These are phyloP conservation scores for Melieria picta DNA, from an alignment of 2,888 invertebrate genomes.

Conservation along the genomic window DNA sequence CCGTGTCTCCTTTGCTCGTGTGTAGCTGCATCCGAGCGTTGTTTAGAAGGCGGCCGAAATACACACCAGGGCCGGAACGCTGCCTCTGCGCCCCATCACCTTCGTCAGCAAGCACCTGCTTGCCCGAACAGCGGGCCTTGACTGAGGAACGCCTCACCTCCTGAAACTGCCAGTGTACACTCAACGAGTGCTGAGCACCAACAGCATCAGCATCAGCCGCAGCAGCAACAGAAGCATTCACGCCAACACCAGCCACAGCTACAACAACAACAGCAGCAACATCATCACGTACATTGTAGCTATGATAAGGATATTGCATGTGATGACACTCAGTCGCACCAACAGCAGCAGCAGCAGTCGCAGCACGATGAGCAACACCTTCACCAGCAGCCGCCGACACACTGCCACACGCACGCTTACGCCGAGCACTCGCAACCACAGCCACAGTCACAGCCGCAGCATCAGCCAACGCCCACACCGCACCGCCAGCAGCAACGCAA, in stretches of 20 bases:
- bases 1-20: background rate
- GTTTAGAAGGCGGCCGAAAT: conserved; percentile 78
- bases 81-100: conserved; percentile 72
- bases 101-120: conserved; percentile 68
- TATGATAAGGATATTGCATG: conserved; percentile 65
- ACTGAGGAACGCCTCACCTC: conserved; percentile 79
- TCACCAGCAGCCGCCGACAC: conserved; percentile 47
- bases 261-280: conserved; percentile 44
- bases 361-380: conserved; percentile 46
- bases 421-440: conserved; percentile 26
- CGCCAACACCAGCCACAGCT: conserved; percentile 50
- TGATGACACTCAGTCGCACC: conserved; percentile 61
- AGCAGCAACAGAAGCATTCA: conserved; percentile 48
- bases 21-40: conserved; percentile 86
- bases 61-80: conserved; percentile 72
- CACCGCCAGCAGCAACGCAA: conserved; percentile 51
- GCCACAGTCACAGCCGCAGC: conserved; percentile 46
- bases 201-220: conserved; percentile 48
- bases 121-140: conserved; percentile 68
- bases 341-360: conserved; percentile 49
- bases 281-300: conserved; percentile 63
- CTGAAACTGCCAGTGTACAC: conserved; percentile 64
- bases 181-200: conserved; percentile 54
- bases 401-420: conserved; percentile 39
- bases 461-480: conserved; percentile 50